Conservation (phyloP, 2,797 vertebrate species). For the Bovichtus diacanthus region DNA sequence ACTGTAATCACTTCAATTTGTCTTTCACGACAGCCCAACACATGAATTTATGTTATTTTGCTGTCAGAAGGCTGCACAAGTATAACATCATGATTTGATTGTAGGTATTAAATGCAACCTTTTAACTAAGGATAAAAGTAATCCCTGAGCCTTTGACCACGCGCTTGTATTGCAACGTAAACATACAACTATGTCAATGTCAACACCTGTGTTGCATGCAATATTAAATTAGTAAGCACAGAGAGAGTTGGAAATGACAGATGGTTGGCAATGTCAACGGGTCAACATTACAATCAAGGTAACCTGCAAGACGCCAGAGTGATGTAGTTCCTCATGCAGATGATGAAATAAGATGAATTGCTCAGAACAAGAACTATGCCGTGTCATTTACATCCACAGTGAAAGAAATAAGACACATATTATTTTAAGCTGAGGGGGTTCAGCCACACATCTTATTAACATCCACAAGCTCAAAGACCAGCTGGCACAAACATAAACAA, state of each 20-base stretch:
- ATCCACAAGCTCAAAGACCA: not conserved
- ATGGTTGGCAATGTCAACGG: not conserved
- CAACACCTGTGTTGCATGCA: not conserved
- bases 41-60: not conserved
- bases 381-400: too few species aligned
- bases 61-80: not conserved
- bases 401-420: too few species aligned
- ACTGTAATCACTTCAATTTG: not conserved
- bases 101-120: not conserved
- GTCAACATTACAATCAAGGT: not conserved
- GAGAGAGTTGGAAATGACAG: not conserved
- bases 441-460: too few species aligned
- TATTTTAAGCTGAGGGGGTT: too few species aligned
- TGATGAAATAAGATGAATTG: too few species aligned
- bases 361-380: too few species aligned
- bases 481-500: not conserved
- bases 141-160: slow-evolving; percentile 6
- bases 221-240: not conserved
- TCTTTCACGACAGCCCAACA: not conserved
- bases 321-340: too few species aligned
- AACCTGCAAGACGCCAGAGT: not conserved
- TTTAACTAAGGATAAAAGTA: slow-evolving; percentile 7
- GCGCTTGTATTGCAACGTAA: not conserved
- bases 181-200: slow-evolving; percentile 12
- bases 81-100: not conserved